Evolutionary conservation across 2,113 vertebrate species (phyloP).

Genomic region (Nesogale talazaci): DNA sequence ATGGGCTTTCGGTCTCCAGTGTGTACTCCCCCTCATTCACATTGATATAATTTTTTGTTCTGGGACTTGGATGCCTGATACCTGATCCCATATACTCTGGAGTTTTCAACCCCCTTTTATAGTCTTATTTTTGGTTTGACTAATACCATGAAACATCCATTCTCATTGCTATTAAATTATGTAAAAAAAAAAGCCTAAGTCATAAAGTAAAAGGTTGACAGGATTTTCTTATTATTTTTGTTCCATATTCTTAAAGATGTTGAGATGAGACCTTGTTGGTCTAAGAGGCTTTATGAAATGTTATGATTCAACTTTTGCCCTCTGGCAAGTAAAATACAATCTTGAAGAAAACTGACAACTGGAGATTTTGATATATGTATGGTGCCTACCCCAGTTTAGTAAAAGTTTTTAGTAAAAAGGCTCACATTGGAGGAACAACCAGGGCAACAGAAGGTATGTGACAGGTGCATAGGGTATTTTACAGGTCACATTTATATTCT

Average conservation of each 20-base stretch:
- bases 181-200: constrained; percentile 1
- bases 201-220: background rate
- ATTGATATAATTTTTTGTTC: no score
- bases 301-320: background rate
- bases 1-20: no score
- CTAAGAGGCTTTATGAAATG: background rate
- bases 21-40: no score
- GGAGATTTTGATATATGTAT: background rate
- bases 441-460: background rate
- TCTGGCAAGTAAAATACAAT: background rate
- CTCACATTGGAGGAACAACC: background rate
- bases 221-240: background rate
- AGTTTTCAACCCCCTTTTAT: background rate
- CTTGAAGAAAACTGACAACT: background rate
- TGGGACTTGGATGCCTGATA: no score
- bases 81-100: no score
- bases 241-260: constrained; percentile 21
- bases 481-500: background rate
- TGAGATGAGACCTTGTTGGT: background rate
- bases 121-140: background rate
- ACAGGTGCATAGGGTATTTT: background rate
- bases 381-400: background rate
- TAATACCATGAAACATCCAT: background rate
- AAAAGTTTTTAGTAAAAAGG: background rate
- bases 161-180: background rate